phyloP scores from a whole-genome alignment of 2,113 vertebrate species.

The Tachycineta bicolor region DNA sequence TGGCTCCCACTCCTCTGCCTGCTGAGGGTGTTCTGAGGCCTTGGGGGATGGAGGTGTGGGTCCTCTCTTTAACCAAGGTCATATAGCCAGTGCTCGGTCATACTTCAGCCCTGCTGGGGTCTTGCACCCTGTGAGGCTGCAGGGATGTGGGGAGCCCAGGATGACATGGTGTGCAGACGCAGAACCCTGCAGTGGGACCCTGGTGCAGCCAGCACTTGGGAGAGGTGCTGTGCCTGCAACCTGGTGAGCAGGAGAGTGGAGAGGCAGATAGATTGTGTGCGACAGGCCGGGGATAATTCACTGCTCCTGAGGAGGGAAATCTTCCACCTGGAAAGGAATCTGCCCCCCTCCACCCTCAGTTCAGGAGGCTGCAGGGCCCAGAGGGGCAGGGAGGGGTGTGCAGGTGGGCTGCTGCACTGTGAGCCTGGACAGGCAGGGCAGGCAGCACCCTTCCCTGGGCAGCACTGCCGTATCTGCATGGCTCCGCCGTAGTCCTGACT shows the following conservation, averaged over 20 bases:
- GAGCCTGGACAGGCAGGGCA: not conserved
- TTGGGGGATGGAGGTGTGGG: not conserved
- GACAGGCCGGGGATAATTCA: slow-evolving; percentile 27
- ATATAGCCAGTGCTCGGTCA: not conserved
- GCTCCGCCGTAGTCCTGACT: not conserved
- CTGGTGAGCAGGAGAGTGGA: not conserved
- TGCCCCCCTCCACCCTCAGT: not conserved
- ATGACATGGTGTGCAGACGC: not conserved
- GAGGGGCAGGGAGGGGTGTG: slow-evolving; percentile 16
- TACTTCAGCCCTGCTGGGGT: not conserved
- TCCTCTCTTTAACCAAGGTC: not conserved
- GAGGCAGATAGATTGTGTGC: not conserved
- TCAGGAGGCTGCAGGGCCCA: not conserved
- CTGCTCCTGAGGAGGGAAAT: not conserved
- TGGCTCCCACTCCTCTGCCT: not conserved
- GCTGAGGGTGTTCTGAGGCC: not conserved
- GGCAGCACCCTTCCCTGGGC: not conserved
- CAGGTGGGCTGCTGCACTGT: not conserved
- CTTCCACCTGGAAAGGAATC: slow-evolving; percentile 60
- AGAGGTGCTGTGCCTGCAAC: not conserved
- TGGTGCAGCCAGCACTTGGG: not conserved
- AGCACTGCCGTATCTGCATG: rapidly evolving
- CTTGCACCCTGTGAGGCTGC: not conserved
- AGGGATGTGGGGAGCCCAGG: not conserved
- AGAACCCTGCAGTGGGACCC: not conserved